Percentiles rank a stretch among this genome's conserved stretches.
Conservation (phyloP, 2,113 vertebrate species). For the Diadophis punctatus region DNA sequence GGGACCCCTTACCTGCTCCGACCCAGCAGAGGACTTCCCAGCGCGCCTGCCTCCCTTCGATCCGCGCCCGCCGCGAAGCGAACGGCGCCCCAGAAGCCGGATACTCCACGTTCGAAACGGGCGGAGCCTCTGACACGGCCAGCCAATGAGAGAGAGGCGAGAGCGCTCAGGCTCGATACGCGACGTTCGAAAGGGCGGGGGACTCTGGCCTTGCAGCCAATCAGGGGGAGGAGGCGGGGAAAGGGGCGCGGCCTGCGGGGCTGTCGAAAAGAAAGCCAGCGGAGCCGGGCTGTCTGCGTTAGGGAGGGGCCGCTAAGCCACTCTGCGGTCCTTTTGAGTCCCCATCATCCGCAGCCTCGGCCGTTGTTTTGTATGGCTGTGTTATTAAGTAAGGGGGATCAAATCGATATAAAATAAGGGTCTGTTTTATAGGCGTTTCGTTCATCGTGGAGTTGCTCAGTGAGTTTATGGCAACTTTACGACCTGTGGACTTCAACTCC, state of each 20-base stretch:
- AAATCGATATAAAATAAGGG: not conserved
- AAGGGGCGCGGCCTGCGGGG: not conserved
- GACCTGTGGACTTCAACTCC: too few species aligned
- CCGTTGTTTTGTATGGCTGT: not conserved
- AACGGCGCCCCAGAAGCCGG: not conserved
- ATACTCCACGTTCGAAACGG: not conserved
- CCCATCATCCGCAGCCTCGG: not conserved
- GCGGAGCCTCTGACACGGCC: not conserved
- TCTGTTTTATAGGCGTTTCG: too few species aligned
- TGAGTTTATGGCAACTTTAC: too few species aligned
- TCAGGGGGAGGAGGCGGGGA: not conserved
- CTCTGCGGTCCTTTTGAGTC: rapidly evolving
- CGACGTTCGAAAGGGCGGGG: not conserved
- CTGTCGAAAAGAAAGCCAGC: too few species aligned
- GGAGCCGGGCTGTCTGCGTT: too few species aligned
- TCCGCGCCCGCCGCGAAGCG: not conserved
- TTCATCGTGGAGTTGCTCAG: too few species aligned
- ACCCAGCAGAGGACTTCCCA: not conserved
- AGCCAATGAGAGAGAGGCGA: not conserved
- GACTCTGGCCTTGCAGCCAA: not conserved
- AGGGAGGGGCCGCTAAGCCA: not conserved
- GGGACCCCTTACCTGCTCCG: not conserved
- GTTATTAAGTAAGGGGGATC: not conserved
- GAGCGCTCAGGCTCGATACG: not conserved
- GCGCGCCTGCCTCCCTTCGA: rapidly evolving